Evolutionary conservation across 2,113 vertebrate species (phyloP), one percentile per base, ranked within the genome.

Genomic region (Nibea albiflora): DNA sequence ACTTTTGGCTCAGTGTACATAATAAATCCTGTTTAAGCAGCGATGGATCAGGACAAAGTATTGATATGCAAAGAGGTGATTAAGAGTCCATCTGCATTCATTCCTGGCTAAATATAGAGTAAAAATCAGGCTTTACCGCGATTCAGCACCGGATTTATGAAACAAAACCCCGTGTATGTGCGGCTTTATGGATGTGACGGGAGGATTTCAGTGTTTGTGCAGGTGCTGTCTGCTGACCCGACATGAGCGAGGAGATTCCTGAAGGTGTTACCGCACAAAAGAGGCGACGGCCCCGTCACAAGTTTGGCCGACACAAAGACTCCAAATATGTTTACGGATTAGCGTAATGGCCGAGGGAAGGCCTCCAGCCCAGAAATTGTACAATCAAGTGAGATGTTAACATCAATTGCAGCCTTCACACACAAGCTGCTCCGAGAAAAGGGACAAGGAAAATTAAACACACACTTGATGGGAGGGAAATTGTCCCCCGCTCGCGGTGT

Each of bases 391-490:
- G 76, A 90, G 84, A 89, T 66, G 88, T 92, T 94, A 93, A 92
- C 92, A 88, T 93, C 85, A 93, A 89, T 92, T 94, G 92, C 76
- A 90, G 83, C 81, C 87, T 90, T 93, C 81, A 73, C 60, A 69
- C 74, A 76, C 69, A 42, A 63, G 58, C 74, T 5, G 81, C 66
- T 80, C 56, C 17, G 46, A 71, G 78, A 88, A 85, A 53, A 19
- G 70, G 79, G 80, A 81, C 35, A 65, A 64, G 79, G 82, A 88
- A 92, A 94, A 93, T 93, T 94, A 93, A 95, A 93, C 82, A 84
- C 72, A 69, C 76, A 87, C 85, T 93, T 93, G 92, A 94, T 89
- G 82, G 86, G 80, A 85, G 89, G 85, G 88, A 95, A 95, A 95
- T 95, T 94, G 91, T 82, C 86, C 87, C 65, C 68, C 1, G 83